Evolutionary conservation across 2,888 invertebrate genomes (phyloP).

Genomic region (Andrena hattorfiana): DNA sequence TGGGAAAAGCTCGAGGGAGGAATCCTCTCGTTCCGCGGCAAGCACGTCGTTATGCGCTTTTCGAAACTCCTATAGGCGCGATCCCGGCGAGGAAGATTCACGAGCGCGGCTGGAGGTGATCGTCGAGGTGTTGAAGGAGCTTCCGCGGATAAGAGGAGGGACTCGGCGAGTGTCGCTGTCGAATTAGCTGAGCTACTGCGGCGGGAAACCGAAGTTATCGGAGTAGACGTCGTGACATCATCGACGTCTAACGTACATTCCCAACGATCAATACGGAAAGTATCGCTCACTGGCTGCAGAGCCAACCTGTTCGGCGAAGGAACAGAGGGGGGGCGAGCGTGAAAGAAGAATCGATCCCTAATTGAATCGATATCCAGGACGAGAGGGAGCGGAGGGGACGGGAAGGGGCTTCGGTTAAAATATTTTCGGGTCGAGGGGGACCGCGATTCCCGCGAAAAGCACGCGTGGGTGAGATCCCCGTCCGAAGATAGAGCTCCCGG

Average conservation of each 20-base stretch:
- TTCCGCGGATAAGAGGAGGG: background rate
- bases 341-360: background rate
- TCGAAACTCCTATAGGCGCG: conserved; percentile 46
- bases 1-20: conserved; percentile 41
- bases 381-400: background rate
- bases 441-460: conserved; percentile 38
- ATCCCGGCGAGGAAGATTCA: conserved; percentile 29
- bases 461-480: conserved; percentile 66
- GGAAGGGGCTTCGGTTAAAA: conserved; percentile 17
- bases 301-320: background rate
- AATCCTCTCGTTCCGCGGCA: background rate
- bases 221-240: no score
- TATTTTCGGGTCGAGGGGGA: conserved; percentile 37
- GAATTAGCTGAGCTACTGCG: background rate
- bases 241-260: no score
- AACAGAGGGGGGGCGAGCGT: background rate
- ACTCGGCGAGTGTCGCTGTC: background rate
- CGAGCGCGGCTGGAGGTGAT: conserved; percentile 6
- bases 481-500: conserved; percentile 51
- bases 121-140: conserved; percentile 22
- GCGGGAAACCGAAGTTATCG: no score
- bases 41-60: conserved; percentile 47
- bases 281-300: background rate
- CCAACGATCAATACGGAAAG: no score
- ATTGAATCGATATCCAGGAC: conserved; percentile 10